Percentiles rank a stretch among this genome's conserved stretches.
Conservation (phyloP, 2,797 vertebrate genomes). For the Octomys mimax region DNA sequence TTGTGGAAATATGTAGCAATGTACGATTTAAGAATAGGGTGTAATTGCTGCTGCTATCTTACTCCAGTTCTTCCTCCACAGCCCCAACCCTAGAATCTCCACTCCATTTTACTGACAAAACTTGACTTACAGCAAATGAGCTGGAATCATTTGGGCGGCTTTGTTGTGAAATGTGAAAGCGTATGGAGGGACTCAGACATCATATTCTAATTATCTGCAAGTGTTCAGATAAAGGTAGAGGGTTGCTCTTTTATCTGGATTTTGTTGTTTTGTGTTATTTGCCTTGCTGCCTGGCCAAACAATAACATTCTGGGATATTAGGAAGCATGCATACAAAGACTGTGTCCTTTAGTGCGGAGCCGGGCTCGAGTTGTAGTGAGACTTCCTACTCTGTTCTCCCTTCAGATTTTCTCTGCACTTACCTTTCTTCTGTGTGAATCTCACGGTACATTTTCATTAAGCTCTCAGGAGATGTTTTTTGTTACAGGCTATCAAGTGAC, state of each 20-base stretch:
- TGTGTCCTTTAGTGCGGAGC: slow-evolving; percentile 3
- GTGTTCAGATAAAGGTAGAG: slow-evolving; percentile 67
- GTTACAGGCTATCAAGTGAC: neutral
- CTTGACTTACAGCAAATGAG: slow-evolving; percentile 73
- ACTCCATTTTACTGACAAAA: slow-evolving; percentile 34
- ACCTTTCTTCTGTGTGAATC: neutral
- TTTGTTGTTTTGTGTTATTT: slow-evolving; percentile 64
- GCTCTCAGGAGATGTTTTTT: neutral
- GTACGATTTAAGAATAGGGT: slow-evolving; percentile 28
- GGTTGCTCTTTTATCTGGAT: slow-evolving; percentile 63
- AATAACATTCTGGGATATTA: neutral
- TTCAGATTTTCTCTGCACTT: neutral
- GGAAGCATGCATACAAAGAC: neutral
- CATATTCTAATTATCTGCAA: slow-evolving; percentile 77
- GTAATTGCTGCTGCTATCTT: slow-evolving; percentile 83
- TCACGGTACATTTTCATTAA: slow-evolving; percentile 3
- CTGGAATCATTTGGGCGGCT: slow-evolving; percentile 63
- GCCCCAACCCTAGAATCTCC: slow-evolving; percentile 12
- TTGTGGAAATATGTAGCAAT: slow-evolving; percentile 61
- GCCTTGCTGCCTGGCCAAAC: slow-evolving; percentile 62
- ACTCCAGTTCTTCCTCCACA: slow-evolving; percentile 29
- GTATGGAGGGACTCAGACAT: slow-evolving; percentile 60
- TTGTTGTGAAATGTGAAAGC: slow-evolving; percentile 73
- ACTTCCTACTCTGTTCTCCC: neutral
- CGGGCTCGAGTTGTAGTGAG: neutral